Conservation (phyloP, 1,140 invertebrate genomes). For the Zaprionus kolodkinae region DNA sequence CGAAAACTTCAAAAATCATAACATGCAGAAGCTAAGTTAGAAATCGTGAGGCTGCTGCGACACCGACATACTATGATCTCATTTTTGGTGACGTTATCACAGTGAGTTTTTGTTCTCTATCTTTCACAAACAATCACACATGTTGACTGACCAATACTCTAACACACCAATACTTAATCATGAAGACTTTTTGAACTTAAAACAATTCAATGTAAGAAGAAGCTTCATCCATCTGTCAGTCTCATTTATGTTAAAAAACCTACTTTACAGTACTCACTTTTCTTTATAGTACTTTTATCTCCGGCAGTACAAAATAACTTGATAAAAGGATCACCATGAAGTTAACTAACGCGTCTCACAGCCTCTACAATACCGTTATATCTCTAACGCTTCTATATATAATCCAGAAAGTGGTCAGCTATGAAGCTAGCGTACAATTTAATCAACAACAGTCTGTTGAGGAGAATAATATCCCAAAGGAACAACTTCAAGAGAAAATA, state of each 20-base stretch:
- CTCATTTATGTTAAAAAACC: not conserved
- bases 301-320: not conserved
- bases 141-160: not conserved
- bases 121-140: not conserved
- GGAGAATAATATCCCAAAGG: slow-evolving; percentile 48
- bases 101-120: not conserved
- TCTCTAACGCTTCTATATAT: slow-evolving; percentile 44
- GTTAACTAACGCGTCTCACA: slow-evolving; percentile 13
- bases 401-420: slow-evolving; percentile 30
- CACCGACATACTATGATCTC: not conserved
- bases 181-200: no score
- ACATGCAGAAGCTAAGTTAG: not conserved
- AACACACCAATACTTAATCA: no score
- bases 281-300: slow-evolving; percentile 2
- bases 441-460: slow-evolving; percentile 54
- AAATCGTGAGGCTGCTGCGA: not conserved
- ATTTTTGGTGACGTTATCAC: not conserved
- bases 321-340: slow-evolving; percentile 27
- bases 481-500: slow-evolving; percentile 53
- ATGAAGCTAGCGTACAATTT: slow-evolving; percentile 55
- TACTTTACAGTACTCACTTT: not conserved
- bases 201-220: no score
- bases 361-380: slow-evolving; percentile 32
- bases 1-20: not conserved
- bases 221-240: not conserved